These are phyloP conservation scores for Platypus cylindrus DNA, from an alignment of 2,888 invertebrate genomes.

Conservation along the genomic window DNA sequence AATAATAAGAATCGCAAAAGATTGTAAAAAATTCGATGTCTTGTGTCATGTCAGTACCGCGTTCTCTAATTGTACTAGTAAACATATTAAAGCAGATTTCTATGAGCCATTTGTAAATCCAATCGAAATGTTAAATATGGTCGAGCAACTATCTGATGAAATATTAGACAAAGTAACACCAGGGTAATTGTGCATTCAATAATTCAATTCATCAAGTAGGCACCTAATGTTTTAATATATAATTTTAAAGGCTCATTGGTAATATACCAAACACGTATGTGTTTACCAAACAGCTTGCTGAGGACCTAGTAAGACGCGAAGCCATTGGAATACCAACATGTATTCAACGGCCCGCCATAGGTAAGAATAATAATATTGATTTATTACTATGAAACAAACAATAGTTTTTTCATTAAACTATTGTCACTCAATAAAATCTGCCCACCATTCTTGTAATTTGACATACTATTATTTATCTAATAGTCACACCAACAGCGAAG, in stretches of 20 bases:
- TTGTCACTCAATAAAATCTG: too few species aligned
- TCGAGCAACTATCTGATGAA: slow-evolving; percentile 29
- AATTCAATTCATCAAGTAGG: neutral
- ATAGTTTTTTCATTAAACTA: too few species aligned
- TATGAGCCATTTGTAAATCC: slow-evolving; percentile 24
- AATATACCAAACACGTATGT: slow-evolving; percentile 61
- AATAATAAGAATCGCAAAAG: slow-evolving; percentile 47
- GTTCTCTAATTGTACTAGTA: slow-evolving; percentile 18
- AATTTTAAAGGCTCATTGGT: slow-evolving; percentile 35
- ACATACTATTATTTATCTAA: too few species aligned
- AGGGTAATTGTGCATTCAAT: slow-evolving; percentile 13
- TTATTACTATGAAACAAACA: neutral
- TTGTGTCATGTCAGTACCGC: slow-evolving; percentile 22
- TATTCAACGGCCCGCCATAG: slow-evolving; percentile 56
- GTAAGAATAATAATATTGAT: slow-evolving; percentile 22
- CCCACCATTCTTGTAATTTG: too few species aligned
- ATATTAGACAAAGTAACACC: slow-evolving; percentile 27
- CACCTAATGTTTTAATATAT: too few species aligned
- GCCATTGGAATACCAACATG: slow-evolving; percentile 44
- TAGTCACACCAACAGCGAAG: slow-evolving; percentile 42
- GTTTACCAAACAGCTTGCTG: slow-evolving; percentile 59
- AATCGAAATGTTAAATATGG: slow-evolving; percentile 30
- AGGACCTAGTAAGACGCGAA: slow-evolving; percentile 43
- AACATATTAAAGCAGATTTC: slow-evolving; percentile 19
- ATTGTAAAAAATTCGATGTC: slow-evolving; percentile 43